Evolutionary conservation across 1,140 invertebrate species (phyloP), one percentile per base, ranked within the genome.

Genomic region (Maniola jurtina): DNA sequence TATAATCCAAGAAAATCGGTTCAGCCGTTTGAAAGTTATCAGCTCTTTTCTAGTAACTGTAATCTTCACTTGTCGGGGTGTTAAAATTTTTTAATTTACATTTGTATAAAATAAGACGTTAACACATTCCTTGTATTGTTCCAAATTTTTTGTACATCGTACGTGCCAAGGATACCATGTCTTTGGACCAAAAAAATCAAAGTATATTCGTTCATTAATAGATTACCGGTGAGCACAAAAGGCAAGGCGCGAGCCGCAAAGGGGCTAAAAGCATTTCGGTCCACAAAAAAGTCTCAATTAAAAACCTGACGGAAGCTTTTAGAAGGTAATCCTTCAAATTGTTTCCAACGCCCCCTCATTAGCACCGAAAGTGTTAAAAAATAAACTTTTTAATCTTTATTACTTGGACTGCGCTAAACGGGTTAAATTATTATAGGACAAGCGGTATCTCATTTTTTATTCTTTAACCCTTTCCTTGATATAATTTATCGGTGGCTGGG

Each of bases 321-420:
- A 90, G 88, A 87, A 84, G 84, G 88, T 88, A 90, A 90, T 90
- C 88, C 86, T 84, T 90, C 88, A 90, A 90, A 90, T 90, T 90
- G 88, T 90, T 90, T 90, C 81, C 84, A 84, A 86, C 86, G 83
- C 88, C 88, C 86, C 86, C 83, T 90, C 86, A 90, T 90, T 90
- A 90, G 80, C 88, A 84, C 88, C 81, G 81, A 86, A 84, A 90
- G 86, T 90, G 88, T 90, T 90, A 90, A 90, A 89, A 89, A 87
- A 86, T 88, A 88, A 90, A 89, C 86, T 90, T 90, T 88, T 90
- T 90, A 90, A 90, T 90, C 86, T 90, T 90, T 90, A 90, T 90
- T 87, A 89, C 86, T 86, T 77, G 76, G 83, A 81, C 82, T 82
- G 75, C 81, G 83, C 81, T 90, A 90, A 90, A 89, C 85, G 88